Base-by-base conservation (phyloP, 2,888 invertebrate species). In the Didymodactylos carnosus region DNA sequence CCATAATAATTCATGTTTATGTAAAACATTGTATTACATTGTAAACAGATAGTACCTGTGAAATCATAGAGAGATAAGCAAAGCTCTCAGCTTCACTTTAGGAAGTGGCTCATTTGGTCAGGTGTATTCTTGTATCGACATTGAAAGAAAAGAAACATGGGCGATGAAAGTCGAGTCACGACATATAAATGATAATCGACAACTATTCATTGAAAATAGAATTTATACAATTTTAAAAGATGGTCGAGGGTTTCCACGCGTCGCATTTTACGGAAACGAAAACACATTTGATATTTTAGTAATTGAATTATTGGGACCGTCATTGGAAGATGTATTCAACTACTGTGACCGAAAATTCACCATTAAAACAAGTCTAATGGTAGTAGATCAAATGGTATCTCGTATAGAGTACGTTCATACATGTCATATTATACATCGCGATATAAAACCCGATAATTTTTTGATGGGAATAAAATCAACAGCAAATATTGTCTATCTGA, bases 241-340 rank as follows among this genome's bases (percentile, higher is more conserved):
- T 70, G 23, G n/a, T 2, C 10, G 1, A n/a, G 70, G 70, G 7
- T 40, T 70, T 40, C 70, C 70, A 14, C 25, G 25, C 3, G 10
- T 70, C 25, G 39, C 39, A 39, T 41, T 39, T 25, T 70, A 40
- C 40, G 70, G 70, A 27, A 41, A 4, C 19, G 39, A 40, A 25
- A 23, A n/a, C n/a, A 70, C 39, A 70, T 70, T 23, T 25, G 41
- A 70, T 70, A 35, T 70, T 39, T 25, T 70, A 25, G 19, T 70
- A 14, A 70, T 70, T 39, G 70, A 70, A 70, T 41, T 39, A 25
- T 41, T 70, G 14, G 40, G 70, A 10, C 39, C 41, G 19, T 40
- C 40, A 39, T 70, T 70, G 25, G 70, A 70, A 70, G 70, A 70
- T 70, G 39, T 70, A 70, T 70, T 70, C 40, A 41, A 70, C 27